phyloP scores from a whole-genome alignment of 1,140 invertebrate genomes.

The Augochlora pura region DNA sequence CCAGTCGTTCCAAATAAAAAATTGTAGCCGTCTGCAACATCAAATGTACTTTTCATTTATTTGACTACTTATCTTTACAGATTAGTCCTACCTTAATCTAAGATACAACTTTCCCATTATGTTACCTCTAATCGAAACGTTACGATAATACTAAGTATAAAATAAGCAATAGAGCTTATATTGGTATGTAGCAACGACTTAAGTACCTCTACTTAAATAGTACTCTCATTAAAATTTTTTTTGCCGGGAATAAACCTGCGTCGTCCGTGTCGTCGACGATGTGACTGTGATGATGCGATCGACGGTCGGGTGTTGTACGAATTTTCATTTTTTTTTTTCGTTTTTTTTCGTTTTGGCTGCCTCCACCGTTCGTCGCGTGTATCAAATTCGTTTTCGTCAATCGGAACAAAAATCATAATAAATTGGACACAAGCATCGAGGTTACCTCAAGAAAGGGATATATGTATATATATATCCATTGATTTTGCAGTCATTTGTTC shows the following conservation, averaged over 20 bases:
- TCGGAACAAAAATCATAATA: constrained; percentile 21
- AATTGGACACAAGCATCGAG: constrained; percentile 57
- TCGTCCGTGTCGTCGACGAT: constrained; percentile 45
- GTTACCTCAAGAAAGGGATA: constrained; percentile 30
- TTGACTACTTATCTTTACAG: constrained; percentile 79
- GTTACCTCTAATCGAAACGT: constrained; percentile 75
- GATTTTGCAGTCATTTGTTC: constrained; percentile 42
- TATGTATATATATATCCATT: not conserved
- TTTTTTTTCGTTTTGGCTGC: constrained; percentile 23
- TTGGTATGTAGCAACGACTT: constrained; percentile 78
- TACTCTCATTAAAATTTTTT: constrained; percentile 70
- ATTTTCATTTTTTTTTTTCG: constrained; percentile 1
- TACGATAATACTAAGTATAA: constrained; percentile 79
- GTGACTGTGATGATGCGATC: constrained; percentile 25
- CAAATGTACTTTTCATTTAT: constrained; percentile 80
- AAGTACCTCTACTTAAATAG: constrained; percentile 72
- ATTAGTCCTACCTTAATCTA: constrained; percentile 79
- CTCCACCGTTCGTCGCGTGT: not conserved
- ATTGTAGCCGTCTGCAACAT: constrained; percentile 72
- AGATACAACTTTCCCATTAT: constrained; percentile 79
- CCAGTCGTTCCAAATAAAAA: constrained; percentile 19
- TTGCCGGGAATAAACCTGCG: constrained; percentile 68
- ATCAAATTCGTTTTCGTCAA: not conserved
- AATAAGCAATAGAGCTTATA: constrained; percentile 80
- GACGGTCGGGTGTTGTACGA: constrained; percentile 35